A percentile compares a stretch with the other conserved stretches of the same genome.
Evolutionary conservation across 2,113 vertebrate genomes (phyloP).

Genomic region (Coracopsis vasa): DNA sequence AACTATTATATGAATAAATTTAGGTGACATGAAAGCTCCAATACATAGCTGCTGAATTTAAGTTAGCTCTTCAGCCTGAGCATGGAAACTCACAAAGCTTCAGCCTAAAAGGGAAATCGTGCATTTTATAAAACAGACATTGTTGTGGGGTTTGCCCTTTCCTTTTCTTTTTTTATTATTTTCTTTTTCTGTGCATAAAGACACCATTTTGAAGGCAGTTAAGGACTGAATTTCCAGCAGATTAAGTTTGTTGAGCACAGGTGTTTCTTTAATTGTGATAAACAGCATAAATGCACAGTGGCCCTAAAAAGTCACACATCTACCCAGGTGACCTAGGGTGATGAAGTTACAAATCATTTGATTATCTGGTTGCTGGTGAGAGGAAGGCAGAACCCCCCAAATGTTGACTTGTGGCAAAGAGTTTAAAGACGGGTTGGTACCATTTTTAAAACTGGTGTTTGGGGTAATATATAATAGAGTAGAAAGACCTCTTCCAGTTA

Average conservation of each 20-base stretch:
- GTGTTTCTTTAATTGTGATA: slow-evolving; percentile 47
- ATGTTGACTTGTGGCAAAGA: accelerated
- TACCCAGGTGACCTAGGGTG: not conserved
- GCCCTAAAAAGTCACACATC: not conserved
- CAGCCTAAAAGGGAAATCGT: not conserved
- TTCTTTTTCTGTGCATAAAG: accelerated
- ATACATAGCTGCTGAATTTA: not conserved
- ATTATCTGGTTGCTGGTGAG: not conserved
- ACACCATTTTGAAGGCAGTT: not conserved
- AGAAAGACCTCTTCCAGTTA: not conserved
- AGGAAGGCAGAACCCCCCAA: not conserved
- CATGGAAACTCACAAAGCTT: not conserved
- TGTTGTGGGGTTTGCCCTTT: accelerated
- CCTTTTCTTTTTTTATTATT: no score
- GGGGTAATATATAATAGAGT: not conserved
- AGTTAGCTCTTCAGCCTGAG: not conserved
- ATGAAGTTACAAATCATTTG: not conserved
- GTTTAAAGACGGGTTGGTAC: accelerated
- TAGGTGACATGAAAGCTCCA: not conserved
- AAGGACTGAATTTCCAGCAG: not conserved
- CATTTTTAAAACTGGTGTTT: not conserved
- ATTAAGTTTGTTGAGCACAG: not conserved
- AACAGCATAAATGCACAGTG: not conserved
- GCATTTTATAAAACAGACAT: not conserved
- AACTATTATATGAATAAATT: not conserved